A percentile compares a stretch with the other conserved stretches of the same genome.
Evolutionary conservation across 64 coral and sea anemone genomes (phyloP).

Genomic region (Actinia tenebrosa): DNA sequence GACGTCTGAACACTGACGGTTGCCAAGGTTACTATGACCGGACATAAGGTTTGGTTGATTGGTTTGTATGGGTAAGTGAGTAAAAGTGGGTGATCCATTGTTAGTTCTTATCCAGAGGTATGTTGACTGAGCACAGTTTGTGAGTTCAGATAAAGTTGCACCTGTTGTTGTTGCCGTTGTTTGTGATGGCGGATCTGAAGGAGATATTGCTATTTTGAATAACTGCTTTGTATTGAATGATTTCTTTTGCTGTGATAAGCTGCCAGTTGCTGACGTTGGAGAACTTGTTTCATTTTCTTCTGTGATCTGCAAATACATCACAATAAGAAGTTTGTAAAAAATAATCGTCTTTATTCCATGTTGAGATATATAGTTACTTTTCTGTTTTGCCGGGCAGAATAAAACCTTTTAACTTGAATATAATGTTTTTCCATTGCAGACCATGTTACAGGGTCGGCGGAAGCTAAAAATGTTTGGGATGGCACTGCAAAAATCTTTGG

Average conservation of each 20-base stretch:
- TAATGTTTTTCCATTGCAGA: no score
- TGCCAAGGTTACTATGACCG: neutral
- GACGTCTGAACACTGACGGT: neutral
- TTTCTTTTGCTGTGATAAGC: slow-evolving; percentile 1
- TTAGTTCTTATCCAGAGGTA: slow-evolving; percentile 14
- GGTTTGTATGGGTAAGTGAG: neutral
- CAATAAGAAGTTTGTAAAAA: no score
- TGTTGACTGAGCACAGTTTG: neutral
- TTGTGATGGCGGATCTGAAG: neutral
- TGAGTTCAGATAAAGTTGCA: neutral
- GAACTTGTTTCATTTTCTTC: neutral
- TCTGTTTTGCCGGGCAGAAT: no score
- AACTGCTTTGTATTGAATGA: neutral
- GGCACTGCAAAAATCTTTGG: no score
- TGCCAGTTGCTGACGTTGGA: neutral
- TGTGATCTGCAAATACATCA: neutral
- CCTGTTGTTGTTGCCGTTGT: neutral
- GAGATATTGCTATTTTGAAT: neutral
- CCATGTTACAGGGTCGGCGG: no score
- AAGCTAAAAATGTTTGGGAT: no score
- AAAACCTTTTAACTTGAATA: no score
- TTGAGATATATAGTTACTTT: neutral
- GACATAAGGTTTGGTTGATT: neutral
- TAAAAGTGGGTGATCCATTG: neutral
- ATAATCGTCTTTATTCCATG: no score